These are phyloP conservation scores for Apis dorsata DNA, from an alignment of 1,140 invertebrate genomes.

Conservation along the genomic window DNA sequence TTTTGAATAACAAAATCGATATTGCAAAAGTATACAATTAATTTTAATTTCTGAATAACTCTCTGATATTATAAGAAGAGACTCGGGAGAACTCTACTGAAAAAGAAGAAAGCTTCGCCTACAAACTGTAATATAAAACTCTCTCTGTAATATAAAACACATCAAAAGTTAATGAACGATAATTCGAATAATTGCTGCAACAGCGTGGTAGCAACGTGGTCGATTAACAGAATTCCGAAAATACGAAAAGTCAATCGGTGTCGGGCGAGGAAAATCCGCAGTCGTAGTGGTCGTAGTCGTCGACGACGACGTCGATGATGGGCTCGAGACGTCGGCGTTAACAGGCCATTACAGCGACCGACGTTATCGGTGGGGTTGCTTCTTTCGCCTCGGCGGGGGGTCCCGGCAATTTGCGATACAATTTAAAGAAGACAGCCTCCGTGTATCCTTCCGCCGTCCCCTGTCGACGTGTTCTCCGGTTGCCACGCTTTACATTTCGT, in stretches of 20 bases:
- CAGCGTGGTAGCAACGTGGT: too few species aligned
- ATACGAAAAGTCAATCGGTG: conserved; percentile 48
- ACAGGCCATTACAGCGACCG: conserved; percentile 65
- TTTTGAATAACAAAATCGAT: too few species aligned
- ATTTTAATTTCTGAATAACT: too few species aligned
- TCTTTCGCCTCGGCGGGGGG: conserved; percentile 56
- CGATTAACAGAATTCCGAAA: conserved; percentile 16
- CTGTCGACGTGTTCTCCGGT: conserved; percentile 29
- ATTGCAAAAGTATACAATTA: too few species aligned
- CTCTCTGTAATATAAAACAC: too few species aligned
- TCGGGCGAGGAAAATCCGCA: conserved; percentile 59
- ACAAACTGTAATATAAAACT: too few species aligned
- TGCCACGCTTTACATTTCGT: conserved; percentile 67
- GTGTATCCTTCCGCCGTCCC: conserved; percentile 39
- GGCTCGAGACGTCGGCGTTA: conserved; percentile 59
- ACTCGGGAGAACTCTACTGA: too few species aligned
- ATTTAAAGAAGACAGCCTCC: conserved; percentile 68
- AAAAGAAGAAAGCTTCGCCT: too few species aligned
- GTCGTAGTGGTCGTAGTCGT: conserved; percentile 53
- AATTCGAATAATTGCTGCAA: too few species aligned
- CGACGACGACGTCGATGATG: conserved; percentile 53
- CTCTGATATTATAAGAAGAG: not conserved
- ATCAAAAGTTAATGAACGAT: too few species aligned
- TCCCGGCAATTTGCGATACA: conserved; percentile 70
- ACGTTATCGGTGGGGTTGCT: conserved; percentile 44